phyloP scores from a whole-genome alignment of 2,888 invertebrate species.

The Fragum fragum region DNA sequence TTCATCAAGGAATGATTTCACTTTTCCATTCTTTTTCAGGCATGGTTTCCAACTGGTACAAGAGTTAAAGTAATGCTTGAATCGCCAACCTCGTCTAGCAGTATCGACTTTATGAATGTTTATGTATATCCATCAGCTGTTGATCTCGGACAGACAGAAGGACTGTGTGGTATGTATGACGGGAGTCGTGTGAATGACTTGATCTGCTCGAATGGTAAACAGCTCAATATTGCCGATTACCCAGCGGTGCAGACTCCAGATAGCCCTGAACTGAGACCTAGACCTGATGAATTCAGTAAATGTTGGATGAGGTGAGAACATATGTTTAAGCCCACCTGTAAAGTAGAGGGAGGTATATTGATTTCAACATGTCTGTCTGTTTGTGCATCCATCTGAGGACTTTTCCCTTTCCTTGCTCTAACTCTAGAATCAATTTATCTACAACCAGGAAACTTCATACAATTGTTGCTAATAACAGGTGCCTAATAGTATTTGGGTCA shows the following conservation, averaged over 20 bases:
- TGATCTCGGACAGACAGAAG: conserved; percentile 30
- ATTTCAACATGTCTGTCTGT: too few species aligned
- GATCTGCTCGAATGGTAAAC: conserved; percentile 63
- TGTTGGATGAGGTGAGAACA: conserved; percentile 9
- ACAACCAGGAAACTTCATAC: too few species aligned
- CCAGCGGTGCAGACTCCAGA: background rate
- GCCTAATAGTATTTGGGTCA: too few species aligned
- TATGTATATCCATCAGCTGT: conserved; percentile 37
- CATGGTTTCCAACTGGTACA: conserved; percentile 42
- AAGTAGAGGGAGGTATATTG: too few species aligned
- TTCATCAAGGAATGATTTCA: too few species aligned
- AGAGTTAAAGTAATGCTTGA: conserved; percentile 22
- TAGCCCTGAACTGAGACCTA: background rate
- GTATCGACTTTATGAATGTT: conserved; percentile 34
- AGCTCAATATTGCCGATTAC: background rate
- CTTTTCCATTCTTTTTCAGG: conserved; percentile 23
- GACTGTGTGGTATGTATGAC: conserved; percentile 80
- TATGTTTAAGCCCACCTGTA: too few species aligned
- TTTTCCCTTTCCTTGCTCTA: too few species aligned
- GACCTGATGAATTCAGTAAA: conserved; percentile 22
- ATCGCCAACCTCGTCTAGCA: background rate
- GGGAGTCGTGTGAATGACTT: conserved; percentile 74
- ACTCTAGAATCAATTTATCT: too few species aligned
- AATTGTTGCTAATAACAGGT: too few species aligned
- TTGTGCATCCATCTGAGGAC: too few species aligned